Percentiles rank a stretch among this genome's conserved stretches.
These are phyloP conservation scores for Eupithecia insigniata DNA, from an alignment of 2,888 invertebrate genomes.

Conservation along the genomic window DNA sequence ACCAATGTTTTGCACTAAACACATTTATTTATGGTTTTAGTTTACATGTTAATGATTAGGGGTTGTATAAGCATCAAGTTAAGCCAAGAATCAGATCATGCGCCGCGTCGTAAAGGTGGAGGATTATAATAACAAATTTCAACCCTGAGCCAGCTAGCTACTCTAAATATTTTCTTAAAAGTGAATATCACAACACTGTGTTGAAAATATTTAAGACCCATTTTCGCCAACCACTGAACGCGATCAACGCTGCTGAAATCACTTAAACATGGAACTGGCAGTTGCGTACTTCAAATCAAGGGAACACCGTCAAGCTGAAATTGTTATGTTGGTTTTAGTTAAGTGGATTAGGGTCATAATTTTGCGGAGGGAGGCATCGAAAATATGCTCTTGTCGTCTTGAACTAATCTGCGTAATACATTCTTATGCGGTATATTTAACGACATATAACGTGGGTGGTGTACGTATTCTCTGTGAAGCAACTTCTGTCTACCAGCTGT, in stretches of 20 bases:
- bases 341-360: background rate
- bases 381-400: background rate
- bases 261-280: background rate
- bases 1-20: background rate
- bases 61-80: background rate
- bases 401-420: background rate
- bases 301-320: background rate
- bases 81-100: background rate
- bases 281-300: background rate
- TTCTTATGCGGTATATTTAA: background rate
- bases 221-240: background rate
- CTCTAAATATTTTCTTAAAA: background rate
- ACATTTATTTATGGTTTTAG: background rate
- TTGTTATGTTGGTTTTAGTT: background rate
- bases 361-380: background rate
- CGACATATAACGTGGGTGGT: background rate
- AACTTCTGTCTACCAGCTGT: slow-evolving; percentile 1
- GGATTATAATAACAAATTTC: background rate
- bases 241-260: background rate
- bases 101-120: slow-evolving; percentile 1
- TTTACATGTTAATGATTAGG: slow-evolving; percentile 1
- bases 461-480: background rate
- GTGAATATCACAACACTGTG: background rate
- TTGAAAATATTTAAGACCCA: background rate
- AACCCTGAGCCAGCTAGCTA: background rate